Conservation (phyloP, 2,113 vertebrate species). For the Aegithalos caudatus region DNA sequence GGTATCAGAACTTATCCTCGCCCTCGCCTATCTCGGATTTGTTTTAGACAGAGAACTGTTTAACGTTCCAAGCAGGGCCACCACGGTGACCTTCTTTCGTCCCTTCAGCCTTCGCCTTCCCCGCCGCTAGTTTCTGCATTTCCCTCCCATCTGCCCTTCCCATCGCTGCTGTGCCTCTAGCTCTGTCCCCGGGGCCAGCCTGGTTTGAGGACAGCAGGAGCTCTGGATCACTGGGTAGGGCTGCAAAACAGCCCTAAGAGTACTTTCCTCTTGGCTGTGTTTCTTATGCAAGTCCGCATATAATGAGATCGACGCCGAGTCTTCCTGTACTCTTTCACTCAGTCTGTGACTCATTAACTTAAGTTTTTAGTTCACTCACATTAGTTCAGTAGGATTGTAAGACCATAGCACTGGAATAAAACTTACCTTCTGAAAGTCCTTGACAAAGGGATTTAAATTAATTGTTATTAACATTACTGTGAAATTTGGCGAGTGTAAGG, state of each 20-base stretch:
- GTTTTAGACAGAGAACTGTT: neutral
- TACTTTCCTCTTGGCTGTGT: neutral
- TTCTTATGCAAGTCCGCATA: neutral
- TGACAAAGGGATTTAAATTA: neutral
- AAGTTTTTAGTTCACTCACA: neutral
- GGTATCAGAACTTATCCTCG: neutral
- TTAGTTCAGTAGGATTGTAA: neutral
- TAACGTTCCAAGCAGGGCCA: neutral
- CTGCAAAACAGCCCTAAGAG: neutral
- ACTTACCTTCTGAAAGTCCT: neutral
- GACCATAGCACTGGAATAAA: neutral
- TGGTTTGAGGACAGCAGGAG: neutral
- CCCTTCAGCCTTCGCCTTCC: neutral
- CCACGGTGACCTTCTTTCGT: neutral
- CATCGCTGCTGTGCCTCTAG: neutral
- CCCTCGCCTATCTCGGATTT: neutral
- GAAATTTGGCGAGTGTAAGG: neutral
- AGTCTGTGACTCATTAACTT: constrained; percentile 24
- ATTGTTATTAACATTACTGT: neutral
- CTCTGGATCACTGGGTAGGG: neutral
- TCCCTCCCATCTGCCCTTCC: neutral
- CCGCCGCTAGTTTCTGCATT: neutral
- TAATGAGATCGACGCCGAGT: neutral
- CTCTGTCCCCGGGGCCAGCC: neutral
- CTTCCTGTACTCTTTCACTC: neutral